phyloP scores from a whole-genome alignment of 2,797 vertebrate species.

The Clarias laeviceps region DNA sequence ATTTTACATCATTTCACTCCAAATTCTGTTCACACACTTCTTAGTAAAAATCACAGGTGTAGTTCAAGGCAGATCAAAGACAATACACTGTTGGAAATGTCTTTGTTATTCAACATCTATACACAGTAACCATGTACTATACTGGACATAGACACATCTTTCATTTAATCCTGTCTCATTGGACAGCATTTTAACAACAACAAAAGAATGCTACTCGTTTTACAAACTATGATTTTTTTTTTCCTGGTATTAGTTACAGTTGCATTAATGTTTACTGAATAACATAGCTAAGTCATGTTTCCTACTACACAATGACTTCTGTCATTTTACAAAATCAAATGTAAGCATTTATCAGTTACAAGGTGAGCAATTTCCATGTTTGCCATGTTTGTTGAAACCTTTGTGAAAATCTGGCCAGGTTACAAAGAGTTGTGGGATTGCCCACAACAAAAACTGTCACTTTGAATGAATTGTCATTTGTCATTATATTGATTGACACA shows the following conservation, averaged over 20 bases:
- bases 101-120: not conserved
- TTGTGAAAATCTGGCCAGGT: not conserved
- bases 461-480: not conserved
- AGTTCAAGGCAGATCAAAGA: not conserved
- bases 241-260: not conserved
- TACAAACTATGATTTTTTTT: not conserved
- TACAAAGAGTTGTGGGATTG: not conserved
- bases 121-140: not conserved
- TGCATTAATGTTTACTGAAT: not conserved
- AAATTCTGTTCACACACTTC: not conserved
- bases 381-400: not conserved
- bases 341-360: not conserved
- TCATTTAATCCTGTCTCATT: not conserved
- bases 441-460: not conserved
- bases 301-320: not conserved
- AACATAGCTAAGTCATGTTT: not conserved
- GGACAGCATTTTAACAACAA: not conserved
- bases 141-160: not conserved
- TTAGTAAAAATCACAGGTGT: not conserved
- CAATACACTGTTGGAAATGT: not conserved
- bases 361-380: not conserved
- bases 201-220: not conserved
- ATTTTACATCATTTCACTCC: not conserved
- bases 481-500: not conserved
- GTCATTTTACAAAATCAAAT: not conserved